A percentile compares a stretch with the other conserved stretches of the same genome.
Evolutionary conservation across 2,797 vertebrate species (phyloP).

Genomic region (Sebastes aleutianus): DNA sequence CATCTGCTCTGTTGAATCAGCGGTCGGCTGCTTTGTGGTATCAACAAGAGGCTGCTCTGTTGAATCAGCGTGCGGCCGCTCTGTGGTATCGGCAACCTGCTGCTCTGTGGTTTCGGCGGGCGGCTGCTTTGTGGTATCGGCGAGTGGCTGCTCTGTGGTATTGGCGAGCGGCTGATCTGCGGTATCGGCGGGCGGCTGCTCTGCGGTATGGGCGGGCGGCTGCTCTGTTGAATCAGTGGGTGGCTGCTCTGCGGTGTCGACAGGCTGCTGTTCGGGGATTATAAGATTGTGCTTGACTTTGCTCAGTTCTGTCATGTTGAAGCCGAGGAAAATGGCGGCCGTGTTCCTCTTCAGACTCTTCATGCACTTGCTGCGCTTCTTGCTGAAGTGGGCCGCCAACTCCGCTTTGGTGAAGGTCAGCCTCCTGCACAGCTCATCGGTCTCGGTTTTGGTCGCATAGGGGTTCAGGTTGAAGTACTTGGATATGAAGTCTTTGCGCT

Average conservation of each 20-base stretch:
- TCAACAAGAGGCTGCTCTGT: too few relatives aligned
- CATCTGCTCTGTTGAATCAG: neutral
- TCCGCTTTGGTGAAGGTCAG: conserved; percentile 87
- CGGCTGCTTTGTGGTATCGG: neutral
- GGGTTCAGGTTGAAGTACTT: conserved; percentile 93
- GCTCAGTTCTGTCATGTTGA: conserved; percentile 90
- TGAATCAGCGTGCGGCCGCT: too few relatives aligned
- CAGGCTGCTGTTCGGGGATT: conserved; percentile 62
- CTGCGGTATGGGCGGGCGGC: neutral
- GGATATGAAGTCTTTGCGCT: conserved; percentile 88
- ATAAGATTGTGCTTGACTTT: conserved; percentile 86
- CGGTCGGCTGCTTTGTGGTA: too few relatives aligned
- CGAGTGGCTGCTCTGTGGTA: neutral
- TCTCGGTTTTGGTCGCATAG: conserved; percentile 89
- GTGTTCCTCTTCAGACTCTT: conserved; percentile 86
- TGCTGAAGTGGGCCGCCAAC: conserved; percentile 87
- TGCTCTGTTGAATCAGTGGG: conserved; percentile 34
- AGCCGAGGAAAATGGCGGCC: conserved; percentile 88
- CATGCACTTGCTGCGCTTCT: conserved; percentile 88
- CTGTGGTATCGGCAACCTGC: too few relatives aligned
- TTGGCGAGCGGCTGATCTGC: neutral
- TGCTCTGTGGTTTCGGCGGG: neutral
- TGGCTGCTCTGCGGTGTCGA: neutral
- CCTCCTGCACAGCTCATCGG: conserved; percentile 85
- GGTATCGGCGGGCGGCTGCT: neutral